Percentiles rank a stretch among this genome's conserved stretches.
Conservation (phyloP, 2,888 invertebrate genomes). For the Temnothorax rugatulus region DNA sequence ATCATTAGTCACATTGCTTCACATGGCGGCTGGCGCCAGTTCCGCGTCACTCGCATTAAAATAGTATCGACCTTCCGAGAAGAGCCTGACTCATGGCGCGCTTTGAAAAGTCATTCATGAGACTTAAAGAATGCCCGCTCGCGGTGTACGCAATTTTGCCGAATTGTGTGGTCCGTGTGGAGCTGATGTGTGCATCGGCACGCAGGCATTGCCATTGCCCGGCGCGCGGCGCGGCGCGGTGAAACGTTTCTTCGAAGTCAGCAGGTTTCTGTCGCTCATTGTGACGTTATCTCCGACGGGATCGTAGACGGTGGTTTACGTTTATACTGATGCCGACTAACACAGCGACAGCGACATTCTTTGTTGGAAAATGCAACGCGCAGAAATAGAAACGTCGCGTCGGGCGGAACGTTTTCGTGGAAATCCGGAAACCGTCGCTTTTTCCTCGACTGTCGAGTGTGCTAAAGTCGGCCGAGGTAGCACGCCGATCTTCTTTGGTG, state of each 20-base stretch:
- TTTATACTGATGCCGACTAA: conserved; percentile 15
- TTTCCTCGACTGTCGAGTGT: conserved; percentile 14
- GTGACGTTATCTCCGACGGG: conserved; percentile 46
- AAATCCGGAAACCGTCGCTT: conserved; percentile 20
- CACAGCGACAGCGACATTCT: not conserved
- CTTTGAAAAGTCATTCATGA: conserved; percentile 71
- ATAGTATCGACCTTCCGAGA: conserved; percentile 72
- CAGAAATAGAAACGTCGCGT: conserved; percentile 48
- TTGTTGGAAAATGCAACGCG: conserved; percentile 32
- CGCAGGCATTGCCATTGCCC: conserved; percentile 40
- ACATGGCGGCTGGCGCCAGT: conserved; percentile 66
- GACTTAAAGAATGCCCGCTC: conserved; percentile 65
- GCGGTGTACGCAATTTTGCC: conserved; percentile 62
- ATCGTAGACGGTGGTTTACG: conserved; percentile 46
- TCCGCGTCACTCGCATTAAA: conserved; percentile 65
- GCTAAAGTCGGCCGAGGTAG: conserved; percentile 3
- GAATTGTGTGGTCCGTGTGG: conserved; percentile 56
- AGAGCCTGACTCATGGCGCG: conserved; percentile 68
- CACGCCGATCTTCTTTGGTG: not conserved
- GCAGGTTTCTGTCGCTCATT: conserved; percentile 28
- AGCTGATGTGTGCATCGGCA: conserved; percentile 44
- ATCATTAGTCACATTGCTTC: conserved; percentile 72
- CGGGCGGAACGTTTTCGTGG: conserved; percentile 31
- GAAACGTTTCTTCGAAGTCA: conserved; percentile 61
- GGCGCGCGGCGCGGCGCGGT: conserved; percentile 42